phyloP scores from a whole-genome alignment of 2,888 invertebrate genomes.

The Oscheius sp. region DNA sequence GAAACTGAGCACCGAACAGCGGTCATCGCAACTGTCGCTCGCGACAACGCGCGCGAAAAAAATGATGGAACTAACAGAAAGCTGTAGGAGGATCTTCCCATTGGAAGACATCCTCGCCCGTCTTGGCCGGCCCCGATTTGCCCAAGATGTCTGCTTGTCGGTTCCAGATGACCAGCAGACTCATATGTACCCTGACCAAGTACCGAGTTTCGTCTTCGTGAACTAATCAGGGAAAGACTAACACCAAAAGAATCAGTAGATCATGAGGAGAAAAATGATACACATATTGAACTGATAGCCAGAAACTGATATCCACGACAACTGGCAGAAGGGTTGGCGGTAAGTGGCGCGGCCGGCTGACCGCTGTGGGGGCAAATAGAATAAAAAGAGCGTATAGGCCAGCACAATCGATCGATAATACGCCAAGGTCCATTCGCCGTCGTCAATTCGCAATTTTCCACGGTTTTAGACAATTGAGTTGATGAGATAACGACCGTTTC shows the following conservation, averaged over 20 bases:
- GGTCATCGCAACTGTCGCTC: conserved; percentile 15
- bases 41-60: conserved; percentile 5
- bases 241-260: conserved; percentile 9
- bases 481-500: no score
- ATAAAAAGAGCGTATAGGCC: conserved; percentile 44
- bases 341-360: conserved; percentile 35
- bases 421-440: conserved; percentile 35
- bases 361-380: conserved; percentile 41
- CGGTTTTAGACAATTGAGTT: not conserved
- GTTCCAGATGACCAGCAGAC: not conserved
- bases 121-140: not conserved
- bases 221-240: not conserved
- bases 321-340: conserved; percentile 23
- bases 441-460: not conserved
- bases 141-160: not conserved
- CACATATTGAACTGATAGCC: not conserved
- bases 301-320: conserved; percentile 8
- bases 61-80: conserved; percentile 26
- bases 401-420: conserved; percentile 43
- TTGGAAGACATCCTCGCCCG: not conserved
- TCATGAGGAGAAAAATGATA: conserved; percentile 15
- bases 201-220: not conserved
- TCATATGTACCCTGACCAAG: conserved; percentile 27
- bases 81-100: conserved; percentile 6
- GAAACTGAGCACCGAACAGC: conserved; percentile 38